These are phyloP conservation scores for Acanthornis magna DNA, from an alignment of 2,797 vertebrate species.

Conservation along the genomic window DNA sequence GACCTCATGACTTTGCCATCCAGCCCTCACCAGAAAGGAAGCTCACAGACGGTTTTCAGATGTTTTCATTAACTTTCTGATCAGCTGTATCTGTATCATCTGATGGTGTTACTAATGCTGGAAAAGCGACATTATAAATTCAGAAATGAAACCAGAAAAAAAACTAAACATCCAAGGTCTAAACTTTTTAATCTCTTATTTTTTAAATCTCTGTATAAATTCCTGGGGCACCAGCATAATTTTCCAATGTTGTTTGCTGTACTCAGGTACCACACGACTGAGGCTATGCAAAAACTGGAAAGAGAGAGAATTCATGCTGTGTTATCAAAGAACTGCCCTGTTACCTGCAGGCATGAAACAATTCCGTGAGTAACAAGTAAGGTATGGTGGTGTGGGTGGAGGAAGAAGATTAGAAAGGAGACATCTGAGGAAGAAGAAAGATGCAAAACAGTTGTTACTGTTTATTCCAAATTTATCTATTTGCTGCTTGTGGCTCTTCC, in stretches of 20 bases:
- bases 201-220: background rate
- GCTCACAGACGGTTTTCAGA: background rate
- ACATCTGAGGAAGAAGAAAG: background rate
- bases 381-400: no score
- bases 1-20: background rate
- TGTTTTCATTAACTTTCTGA: background rate
- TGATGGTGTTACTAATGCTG: background rate
- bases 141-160: background rate
- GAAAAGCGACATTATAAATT: background rate
- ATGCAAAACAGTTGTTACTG: background rate
- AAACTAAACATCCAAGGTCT: rapidly evolving
- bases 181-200: background rate
- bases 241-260: background rate
- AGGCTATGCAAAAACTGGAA: background rate
- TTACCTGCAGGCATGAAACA: background rate
- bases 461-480: background rate
- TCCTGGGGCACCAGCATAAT: background rate
- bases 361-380: background rate
- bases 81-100: background rate
- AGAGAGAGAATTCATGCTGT: background rate
- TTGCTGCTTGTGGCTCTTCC: background rate
- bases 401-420: background rate
- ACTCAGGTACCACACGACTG: background rate
- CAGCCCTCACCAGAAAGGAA: background rate
- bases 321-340: background rate